These are phyloP conservation scores for Yponomeuta malinellus DNA, from an alignment of 2,888 invertebrate genomes.

Conservation along the genomic window DNA sequence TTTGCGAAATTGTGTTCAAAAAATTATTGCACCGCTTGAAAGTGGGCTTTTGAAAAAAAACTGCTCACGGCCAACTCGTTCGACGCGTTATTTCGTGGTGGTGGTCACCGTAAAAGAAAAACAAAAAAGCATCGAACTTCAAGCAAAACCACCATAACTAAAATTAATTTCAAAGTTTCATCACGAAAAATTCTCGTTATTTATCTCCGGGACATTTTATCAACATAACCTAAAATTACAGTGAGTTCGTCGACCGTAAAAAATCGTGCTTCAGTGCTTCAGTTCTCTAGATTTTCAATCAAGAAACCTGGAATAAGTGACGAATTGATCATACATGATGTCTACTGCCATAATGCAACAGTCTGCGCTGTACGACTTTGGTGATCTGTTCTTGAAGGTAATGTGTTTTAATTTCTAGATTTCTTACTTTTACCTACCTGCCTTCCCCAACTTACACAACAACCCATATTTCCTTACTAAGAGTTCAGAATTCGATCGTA, in stretches of 20 bases:
- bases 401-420: conserved; percentile 35
- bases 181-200: conserved; percentile 56
- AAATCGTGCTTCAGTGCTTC: conserved; percentile 66
- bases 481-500: no score
- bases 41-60: conserved; percentile 46
- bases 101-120: conserved; percentile 62
- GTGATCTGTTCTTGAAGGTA: conserved; percentile 84
- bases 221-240: conserved; percentile 51
- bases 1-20: conserved; percentile 74
- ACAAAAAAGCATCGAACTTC: conserved; percentile 67
- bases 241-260: conserved; percentile 61
- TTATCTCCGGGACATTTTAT: conserved; percentile 52
- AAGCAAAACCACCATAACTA: conserved; percentile 41
- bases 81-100: conserved; percentile 60
- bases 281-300: conserved; percentile 52
- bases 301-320: conserved; percentile 63
- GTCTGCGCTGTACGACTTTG: conserved; percentile 84
- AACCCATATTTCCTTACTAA: neutral
- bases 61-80: conserved; percentile 67
- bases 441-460: neutral
- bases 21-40: conserved; percentile 28
- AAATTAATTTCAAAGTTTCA: conserved; percentile 47
- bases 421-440: neutral
- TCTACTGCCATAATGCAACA: conserved; percentile 87
- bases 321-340: conserved; percentile 75